Base-by-base conservation (phyloP, 2,888 invertebrate species). In the Scaptomyza caliginosa region DNA sequence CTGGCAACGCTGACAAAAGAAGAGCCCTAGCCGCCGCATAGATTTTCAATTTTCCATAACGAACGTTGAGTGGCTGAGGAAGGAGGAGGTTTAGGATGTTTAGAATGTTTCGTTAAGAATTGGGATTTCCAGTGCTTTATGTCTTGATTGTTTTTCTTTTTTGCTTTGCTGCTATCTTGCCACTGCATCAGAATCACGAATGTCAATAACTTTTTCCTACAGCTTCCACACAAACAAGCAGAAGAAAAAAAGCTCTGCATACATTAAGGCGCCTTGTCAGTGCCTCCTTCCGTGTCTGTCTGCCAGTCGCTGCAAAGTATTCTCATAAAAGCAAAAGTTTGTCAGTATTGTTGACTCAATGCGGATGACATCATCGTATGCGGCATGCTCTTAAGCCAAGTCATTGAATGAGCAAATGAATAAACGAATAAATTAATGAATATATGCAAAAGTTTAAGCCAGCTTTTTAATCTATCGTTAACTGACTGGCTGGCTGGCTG, bases 21-120 rank as follows among this genome's bases (percentile, higher is more conserved):
- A 64, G 48, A 28, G 36, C 52, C 39, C 52, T 50, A 42, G 56
- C 23, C 46, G 56, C 23, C 46, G 49, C 55, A 84, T 65, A 68
- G 68, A 77, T 73, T 84, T 86, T 86, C 87, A 86, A 86, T 86
- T 84, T 82, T 74, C 19, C 85, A 84, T 83, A 86, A 74, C 57
- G 57, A 57, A 51, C 56, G 42, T 34, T 23, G 50, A 49, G 24
- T 56, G 49, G 49, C 42, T 24, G 40, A 52, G 17, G 26, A 17
- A 10, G 38, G 42, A 2, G 17, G 16, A n/a, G 10, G 16, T 10
- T 3, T 28, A 19, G 6, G 11, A 11, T 10, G 11, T 23, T 7
- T 16, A 13, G 28, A 24, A 1, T 24, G 30, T 23, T 28, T 7
- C 10, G 6, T 23, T 16, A 13, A 16, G 10, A 8, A 8, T 11